phyloP scores from a whole-genome alignment of 1,140 invertebrate genomes.

The Cherax quadricarinatus region DNA sequence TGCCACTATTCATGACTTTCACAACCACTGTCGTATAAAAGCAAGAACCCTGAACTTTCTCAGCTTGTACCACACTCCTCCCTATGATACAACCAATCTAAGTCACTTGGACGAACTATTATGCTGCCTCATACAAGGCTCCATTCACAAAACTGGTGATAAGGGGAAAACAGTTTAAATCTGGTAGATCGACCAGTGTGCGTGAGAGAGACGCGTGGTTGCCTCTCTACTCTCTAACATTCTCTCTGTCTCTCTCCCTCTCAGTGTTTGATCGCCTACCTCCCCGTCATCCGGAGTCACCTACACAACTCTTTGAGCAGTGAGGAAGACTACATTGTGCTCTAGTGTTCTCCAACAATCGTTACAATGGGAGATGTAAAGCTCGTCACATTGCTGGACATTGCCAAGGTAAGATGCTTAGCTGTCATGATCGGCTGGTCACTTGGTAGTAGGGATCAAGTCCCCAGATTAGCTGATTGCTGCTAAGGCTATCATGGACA shows the following conservation, averaged over 20 bases:
- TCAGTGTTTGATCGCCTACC: background rate
- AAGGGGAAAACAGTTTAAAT: background rate
- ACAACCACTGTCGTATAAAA: background rate
- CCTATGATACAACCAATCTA: background rate
- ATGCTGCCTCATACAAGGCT: background rate
- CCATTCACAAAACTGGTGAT: background rate
- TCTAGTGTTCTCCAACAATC: background rate
- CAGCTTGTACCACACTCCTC: background rate
- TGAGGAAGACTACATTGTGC: background rate
- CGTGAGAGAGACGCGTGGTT: background rate
- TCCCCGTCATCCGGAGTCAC: background rate
- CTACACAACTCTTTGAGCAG: background rate
- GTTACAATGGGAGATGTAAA: conserved; percentile 34
- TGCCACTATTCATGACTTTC: background rate
- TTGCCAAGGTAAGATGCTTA: conserved; percentile 14
- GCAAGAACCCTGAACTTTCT: conserved; percentile 8
- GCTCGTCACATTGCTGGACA: conserved; percentile 16
- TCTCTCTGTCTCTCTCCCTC: conserved; percentile 16
- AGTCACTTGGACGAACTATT: background rate
- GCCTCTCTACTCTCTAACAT: conserved; percentile 17
- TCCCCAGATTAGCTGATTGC: background rate
- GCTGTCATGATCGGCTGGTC: too few species aligned
- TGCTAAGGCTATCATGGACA: background rate
- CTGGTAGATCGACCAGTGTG: background rate
- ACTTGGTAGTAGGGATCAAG: background rate